phyloP scores from a whole-genome alignment of 2,797 vertebrate genomes.

The Anguilla marmorata region DNA sequence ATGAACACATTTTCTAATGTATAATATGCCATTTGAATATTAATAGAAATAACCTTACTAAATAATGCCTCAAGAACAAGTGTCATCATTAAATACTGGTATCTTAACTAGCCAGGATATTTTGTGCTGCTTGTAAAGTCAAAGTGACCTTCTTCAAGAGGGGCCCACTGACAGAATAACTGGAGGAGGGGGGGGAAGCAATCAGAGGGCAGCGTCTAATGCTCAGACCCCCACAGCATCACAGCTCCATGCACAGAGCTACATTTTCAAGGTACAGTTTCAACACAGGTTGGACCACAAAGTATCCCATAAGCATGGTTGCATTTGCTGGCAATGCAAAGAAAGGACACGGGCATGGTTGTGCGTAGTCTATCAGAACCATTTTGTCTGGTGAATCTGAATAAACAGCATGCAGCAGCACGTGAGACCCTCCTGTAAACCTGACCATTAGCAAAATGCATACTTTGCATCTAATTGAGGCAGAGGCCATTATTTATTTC shows the following conservation, averaged over 20 bases:
- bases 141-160: not conserved
- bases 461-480: not conserved
- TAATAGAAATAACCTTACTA: slow-evolving; percentile 30
- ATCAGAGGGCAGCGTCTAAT: not conserved
- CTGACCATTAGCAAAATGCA: not conserved
- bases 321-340: not conserved
- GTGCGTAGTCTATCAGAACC: not conserved
- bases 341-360: not conserved
- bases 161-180: not conserved
- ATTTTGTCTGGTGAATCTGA: no score
- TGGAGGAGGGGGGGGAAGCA: not conserved
- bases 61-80: slow-evolving; percentile 34
- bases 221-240: not conserved
- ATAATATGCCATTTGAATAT: slow-evolving; percentile 31
- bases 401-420: not conserved
- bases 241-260: not conserved
- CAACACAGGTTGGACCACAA: not conserved
- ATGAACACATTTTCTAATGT: slow-evolving; percentile 20
- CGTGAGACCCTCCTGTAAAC: not conserved
- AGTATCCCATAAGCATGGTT: not conserved
- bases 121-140: not conserved
- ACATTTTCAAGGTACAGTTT: not conserved
- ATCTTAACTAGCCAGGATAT: not conserved
- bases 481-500: not conserved
- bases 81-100: slow-evolving; percentile 1